phyloP scores from a whole-genome alignment of 2,888 invertebrate species.

The Ctena decussata region DNA sequence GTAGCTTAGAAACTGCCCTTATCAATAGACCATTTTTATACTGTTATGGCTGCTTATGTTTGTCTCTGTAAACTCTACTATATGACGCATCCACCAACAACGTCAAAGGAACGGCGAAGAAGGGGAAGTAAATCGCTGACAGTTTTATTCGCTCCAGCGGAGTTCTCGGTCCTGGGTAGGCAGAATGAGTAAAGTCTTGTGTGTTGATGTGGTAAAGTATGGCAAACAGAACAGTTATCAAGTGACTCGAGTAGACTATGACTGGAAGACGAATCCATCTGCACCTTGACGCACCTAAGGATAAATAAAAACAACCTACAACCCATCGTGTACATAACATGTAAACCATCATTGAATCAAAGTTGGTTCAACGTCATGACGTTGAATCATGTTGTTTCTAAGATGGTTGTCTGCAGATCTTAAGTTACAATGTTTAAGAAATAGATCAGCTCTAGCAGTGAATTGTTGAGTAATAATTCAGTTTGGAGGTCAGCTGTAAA shows the following conservation, averaged over 20 bases:
- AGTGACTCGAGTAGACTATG: constrained; percentile 82
- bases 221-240: constrained; percentile 81
- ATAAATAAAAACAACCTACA: no score
- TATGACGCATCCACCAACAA: constrained; percentile 76
- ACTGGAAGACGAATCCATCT: constrained; percentile 83
- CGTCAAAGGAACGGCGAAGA: constrained; percentile 80
- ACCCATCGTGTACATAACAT: no score
- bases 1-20: no score
- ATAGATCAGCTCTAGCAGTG: no score
- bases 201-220: constrained; percentile 78
- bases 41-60: neutral
- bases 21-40: no score
- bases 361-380: no score
- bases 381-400: no score
- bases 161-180: constrained; percentile 74
- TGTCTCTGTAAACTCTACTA: constrained; percentile 63
- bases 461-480: no score
- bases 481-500: no score
- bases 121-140: constrained; percentile 81
- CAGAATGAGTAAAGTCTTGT: constrained; percentile 76
- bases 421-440: no score
- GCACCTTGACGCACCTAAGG: constrained; percentile 77
- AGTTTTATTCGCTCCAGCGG: constrained; percentile 73
- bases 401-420: no score
- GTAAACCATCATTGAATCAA: no score